Evolutionary conservation across 2,113 vertebrate species (phyloP), one percentile per base, ranked within the genome.

Genomic region (Chloebia gouldiae): DNA sequence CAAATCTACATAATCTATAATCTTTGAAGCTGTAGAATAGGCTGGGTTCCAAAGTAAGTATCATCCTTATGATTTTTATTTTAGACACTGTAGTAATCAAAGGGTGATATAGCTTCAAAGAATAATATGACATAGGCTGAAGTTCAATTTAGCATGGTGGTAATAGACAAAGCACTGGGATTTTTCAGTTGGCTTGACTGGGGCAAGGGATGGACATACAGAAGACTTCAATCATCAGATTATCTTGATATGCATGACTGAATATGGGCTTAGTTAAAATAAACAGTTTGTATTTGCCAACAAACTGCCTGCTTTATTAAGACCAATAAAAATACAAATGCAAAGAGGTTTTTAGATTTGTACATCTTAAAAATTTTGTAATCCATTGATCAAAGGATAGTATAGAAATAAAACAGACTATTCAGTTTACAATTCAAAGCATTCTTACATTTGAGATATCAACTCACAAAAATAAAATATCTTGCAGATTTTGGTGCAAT

Each of bases 1-100:
- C 50, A 91, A 91, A 72, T 56, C 71, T 84, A 53, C 44, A 57
- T 94, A 92, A 91, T 88, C 39, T 95, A 84, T 90, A 56, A 81
- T 78, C 37, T 94, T 96, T 84, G 92, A 90, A 61, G 35, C 47
- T 75, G 86, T 86, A 35, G 39, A 93, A 93, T 60, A 73, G 25
- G 18, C 47, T 54, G 35, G 10, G 15, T 81, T 81, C 78, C 70
- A 60, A 44, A 81, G 72, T 59, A 91, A 88, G 44, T 81, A 72
- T 76, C 44, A 92, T 89, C 66, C 37, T 95, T 82, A 60, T 2
- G 3, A 23, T 83, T 78, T 92, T 86, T 69, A 78, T 47, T 89
- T 57, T 69, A 76, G 45, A 76, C 1, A 2, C 20, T n/a, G 13
- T 42, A 81, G 72, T 40, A 78, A 60, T 83, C 51, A 68, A 81